These are phyloP conservation scores for Rugalucina vietnamica DNA, from an alignment of 2,888 invertebrate species.

Conservation along the genomic window DNA sequence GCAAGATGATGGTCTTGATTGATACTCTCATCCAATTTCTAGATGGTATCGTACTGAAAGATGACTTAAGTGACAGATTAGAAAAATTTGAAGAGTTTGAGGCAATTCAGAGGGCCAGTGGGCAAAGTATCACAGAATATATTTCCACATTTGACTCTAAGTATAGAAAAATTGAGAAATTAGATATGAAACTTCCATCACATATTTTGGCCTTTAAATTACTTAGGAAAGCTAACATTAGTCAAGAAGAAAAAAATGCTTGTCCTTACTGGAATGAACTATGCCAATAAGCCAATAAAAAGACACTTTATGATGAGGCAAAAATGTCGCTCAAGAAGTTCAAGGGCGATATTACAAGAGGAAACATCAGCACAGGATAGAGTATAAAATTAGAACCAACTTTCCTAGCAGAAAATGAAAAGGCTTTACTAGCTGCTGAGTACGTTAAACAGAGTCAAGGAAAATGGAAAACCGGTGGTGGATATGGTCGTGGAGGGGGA, in stretches of 20 bases:
- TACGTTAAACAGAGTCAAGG: constrained; percentile 20
- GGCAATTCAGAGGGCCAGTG: no score
- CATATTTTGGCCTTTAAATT: constrained; percentile 62
- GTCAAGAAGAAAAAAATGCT: constrained; percentile 50
- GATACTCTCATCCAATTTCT: no score
- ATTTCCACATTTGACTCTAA: constrained; percentile 47
- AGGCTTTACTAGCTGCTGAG: constrained; percentile 38
- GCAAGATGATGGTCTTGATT: no score
- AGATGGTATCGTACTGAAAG: no score
- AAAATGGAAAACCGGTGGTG: constrained; percentile 32
- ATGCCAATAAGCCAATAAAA: constrained; percentile 35
- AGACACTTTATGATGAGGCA: constrained; percentile 57
- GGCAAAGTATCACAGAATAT: constrained; percentile 48
- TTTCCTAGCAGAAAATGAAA: constrained; percentile 36
- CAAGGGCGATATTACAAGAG: constrained; percentile 33
- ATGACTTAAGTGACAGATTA: no score
- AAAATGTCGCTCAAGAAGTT: constrained; percentile 50
- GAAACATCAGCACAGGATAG: no score
- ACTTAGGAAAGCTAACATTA: constrained; percentile 52
- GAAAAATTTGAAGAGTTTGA: no score
- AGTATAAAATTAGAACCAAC: constrained; percentile 4
- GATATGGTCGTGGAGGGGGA: not conserved
- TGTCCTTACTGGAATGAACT: constrained; percentile 59
- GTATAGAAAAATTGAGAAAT: constrained; percentile 59
- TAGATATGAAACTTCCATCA: constrained; percentile 56